These are phyloP conservation scores for Agrotis puta DNA, from an alignment of 2,888 invertebrate genomes.

Conservation along the genomic window DNA sequence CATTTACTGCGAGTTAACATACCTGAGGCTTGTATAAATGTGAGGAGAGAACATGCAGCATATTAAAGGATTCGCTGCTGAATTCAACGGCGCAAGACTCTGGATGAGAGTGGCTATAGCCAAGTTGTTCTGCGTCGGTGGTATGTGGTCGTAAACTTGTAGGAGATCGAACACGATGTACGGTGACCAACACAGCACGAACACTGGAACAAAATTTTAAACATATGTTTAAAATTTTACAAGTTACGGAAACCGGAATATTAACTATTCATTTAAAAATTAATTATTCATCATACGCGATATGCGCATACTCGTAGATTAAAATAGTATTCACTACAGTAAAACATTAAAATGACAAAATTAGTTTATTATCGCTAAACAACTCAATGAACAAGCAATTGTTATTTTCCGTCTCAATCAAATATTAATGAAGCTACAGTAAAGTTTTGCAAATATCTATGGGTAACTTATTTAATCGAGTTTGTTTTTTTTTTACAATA, in stretches of 20 bases:
- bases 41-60: conserved; percentile 98
- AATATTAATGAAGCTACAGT: conserved; percentile 31
- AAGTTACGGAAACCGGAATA: neutral
- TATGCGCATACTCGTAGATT: neutral
- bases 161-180: conserved; percentile 98
- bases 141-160: conserved; percentile 96
- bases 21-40: conserved; percentile 96
- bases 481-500: conserved; percentile 17
- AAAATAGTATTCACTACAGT: conserved; percentile 18
- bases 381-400: conserved; percentile 19
- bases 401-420: conserved; percentile 19
- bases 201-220: conserved; percentile 91
- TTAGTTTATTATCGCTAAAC: conserved; percentile 28
- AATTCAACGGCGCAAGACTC: conserved; percentile 97
- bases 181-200: conserved; percentile 98
- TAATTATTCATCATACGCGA: neutral
- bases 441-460: conserved; percentile 26
- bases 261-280: no score
- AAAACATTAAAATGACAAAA: conserved; percentile 20
- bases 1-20: conserved; percentile 64
- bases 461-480: conserved; percentile 5
- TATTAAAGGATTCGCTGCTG: conserved; percentile 98
- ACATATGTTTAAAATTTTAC: no score
- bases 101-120: conserved; percentile 97
- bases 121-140: conserved; percentile 94